Percentiles rank a stretch among this genome's conserved stretches.
These are phyloP conservation scores for Chrysopa pallens DNA, from an alignment of 1,140 invertebrate species.

Conservation along the genomic window DNA sequence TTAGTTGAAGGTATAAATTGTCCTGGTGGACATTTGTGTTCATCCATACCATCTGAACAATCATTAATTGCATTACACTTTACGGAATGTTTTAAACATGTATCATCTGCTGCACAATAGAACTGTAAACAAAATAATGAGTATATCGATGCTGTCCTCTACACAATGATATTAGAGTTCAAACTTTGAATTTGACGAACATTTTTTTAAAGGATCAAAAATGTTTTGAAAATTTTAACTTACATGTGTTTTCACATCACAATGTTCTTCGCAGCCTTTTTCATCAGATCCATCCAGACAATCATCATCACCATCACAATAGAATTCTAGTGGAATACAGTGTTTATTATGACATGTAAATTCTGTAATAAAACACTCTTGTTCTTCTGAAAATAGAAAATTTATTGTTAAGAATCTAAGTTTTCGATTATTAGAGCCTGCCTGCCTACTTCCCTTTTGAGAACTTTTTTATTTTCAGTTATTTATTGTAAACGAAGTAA, in stretches of 20 bases:
- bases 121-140: neutral
- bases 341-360: conserved; percentile 48
- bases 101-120: neutral
- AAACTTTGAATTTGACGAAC: no score
- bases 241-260: neutral
- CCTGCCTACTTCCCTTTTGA: no score
- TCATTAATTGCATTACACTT: conserved; percentile 38
- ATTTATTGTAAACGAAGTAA: no score
- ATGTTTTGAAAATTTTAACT: neutral
- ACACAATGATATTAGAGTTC: neutral
- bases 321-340: conserved; percentile 54
- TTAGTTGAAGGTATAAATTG: conserved; percentile 7
- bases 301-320: conserved; percentile 47
- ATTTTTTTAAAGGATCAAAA: no score
- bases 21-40: conserved; percentile 28
- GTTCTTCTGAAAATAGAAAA: conserved; percentile 29
- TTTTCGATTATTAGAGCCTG: no score
- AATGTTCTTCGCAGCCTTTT: conserved; percentile 21
- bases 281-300: conserved; percentile 53
- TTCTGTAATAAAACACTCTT: conserved; percentile 42
- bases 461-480: no score
- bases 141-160: no score
- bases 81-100: neutral
- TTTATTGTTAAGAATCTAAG: no score
- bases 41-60: conserved; percentile 38